phyloP scores from a whole-genome alignment of 1,140 invertebrate species.

The Hormaphis cornu region DNA sequence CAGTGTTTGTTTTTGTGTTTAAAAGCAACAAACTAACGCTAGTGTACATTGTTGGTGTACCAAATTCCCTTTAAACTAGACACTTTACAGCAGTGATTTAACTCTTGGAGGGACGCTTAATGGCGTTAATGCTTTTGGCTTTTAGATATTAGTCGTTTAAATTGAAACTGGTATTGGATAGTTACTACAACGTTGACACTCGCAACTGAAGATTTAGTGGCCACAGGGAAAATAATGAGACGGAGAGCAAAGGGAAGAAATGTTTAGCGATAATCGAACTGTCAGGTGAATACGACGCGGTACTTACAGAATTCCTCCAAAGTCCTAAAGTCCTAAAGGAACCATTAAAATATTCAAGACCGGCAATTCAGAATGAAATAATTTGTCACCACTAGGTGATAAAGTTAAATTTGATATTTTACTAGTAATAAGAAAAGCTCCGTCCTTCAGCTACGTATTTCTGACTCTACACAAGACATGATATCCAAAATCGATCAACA shows the following conservation, averaged over 20 bases:
- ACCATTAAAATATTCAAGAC: not conserved
- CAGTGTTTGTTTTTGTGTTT: too few species aligned
- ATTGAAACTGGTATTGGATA: too few species aligned
- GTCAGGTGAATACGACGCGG: not conserved
- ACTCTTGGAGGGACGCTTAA: too few species aligned
- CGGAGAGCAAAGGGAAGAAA: not conserved
- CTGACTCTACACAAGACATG: not conserved
- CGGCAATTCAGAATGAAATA: not conserved
- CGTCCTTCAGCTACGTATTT: not conserved
- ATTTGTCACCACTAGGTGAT: not conserved
- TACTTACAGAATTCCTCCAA: not conserved
- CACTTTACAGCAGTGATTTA: too few species aligned
- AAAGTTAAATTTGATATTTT: not conserved
- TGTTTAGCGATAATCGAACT: not conserved
- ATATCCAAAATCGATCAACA: not conserved
- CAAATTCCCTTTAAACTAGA: too few species aligned
- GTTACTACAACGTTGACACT: too few species aligned
- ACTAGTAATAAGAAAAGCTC: not conserved
- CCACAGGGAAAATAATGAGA: conserved; percentile 1
- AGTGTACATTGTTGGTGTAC: too few species aligned
- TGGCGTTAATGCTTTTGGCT: too few species aligned
- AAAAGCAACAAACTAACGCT: too few species aligned
- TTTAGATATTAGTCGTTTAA: too few species aligned
- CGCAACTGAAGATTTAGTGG: not conserved
- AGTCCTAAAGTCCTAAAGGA: not conserved